phyloP scores from a whole-genome alignment of 2,888 invertebrate genomes.

The Heliconius aoede region DNA sequence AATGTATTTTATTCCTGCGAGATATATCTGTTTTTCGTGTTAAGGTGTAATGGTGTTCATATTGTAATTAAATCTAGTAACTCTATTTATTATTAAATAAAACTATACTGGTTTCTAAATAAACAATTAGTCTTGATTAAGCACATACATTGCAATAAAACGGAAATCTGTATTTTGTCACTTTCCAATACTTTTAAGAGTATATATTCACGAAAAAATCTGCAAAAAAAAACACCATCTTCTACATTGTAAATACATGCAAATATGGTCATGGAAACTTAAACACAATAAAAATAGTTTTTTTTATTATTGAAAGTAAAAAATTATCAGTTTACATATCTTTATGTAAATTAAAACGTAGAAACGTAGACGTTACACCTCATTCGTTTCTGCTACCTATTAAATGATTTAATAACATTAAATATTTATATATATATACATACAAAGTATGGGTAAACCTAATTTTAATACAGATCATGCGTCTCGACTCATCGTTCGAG shows the following conservation, averaged over 20 bases:
- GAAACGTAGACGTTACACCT: neutral
- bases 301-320: too few species aligned
- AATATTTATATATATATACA: neutral
- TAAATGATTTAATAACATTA: neutral
- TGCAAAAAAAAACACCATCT: neutral
- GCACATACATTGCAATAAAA: slow-evolving; percentile 10
- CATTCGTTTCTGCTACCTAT: slow-evolving; percentile 2
- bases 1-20: slow-evolving; percentile 11
- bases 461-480: slow-evolving; percentile 86
- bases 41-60: slow-evolving; percentile 9
- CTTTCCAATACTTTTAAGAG: neutral
- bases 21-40: slow-evolving; percentile 1
- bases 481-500: slow-evolving; percentile 91
- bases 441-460: neutral
- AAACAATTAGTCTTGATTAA: neutral
- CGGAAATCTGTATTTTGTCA: neutral
- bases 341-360: neutral
- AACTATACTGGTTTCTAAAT: neutral
- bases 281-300: neutral
- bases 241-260: neutral
- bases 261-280: neutral
- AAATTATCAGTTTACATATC: neutral
- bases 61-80: neutral
- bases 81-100: slow-evolving; percentile 1
- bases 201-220: neutral